These are phyloP conservation scores for Dryomyza anilis DNA, from an alignment of 2,888 invertebrate species.

Conservation along the genomic window DNA sequence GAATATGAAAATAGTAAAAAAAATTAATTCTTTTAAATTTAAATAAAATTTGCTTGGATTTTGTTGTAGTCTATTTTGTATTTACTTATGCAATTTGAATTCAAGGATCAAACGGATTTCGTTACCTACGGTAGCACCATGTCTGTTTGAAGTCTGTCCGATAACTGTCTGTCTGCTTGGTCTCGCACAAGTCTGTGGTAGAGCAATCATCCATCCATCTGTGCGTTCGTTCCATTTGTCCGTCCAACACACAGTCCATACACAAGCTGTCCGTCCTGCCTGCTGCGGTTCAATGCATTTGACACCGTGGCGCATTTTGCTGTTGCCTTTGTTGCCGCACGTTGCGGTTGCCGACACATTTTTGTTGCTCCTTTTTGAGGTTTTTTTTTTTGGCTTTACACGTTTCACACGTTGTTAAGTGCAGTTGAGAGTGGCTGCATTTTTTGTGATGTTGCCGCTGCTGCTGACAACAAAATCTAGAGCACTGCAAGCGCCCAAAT, in stretches of 20 bases:
- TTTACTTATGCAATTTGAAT: too few relatives aligned
- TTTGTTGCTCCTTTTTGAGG: background rate
- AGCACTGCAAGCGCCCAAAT: background rate
- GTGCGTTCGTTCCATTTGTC: slow-evolving; percentile 13
- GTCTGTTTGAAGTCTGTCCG: background rate
- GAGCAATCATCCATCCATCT: slow-evolving; percentile 8
- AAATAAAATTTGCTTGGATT: too few relatives aligned
- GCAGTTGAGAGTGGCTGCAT: background rate
- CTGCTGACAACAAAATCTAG: background rate
- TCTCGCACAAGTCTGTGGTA: background rate
- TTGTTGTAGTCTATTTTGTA: too few relatives aligned
- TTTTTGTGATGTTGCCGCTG: background rate
- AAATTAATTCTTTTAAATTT: too few relatives aligned
- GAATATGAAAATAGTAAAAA: too few relatives aligned
- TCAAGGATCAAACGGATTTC: too few relatives aligned
- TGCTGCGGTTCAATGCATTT: background rate
- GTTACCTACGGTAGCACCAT: too few relatives aligned
- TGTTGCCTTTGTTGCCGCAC: background rate
- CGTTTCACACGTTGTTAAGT: background rate
- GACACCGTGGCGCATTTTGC: background rate
- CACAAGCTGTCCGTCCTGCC: slow-evolving; percentile 25
- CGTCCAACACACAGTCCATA: slow-evolving; percentile 16
- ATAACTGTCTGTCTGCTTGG: background rate
- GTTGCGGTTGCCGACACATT: background rate
- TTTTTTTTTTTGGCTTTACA: background rate